A percentile compares a stretch with the other conserved stretches of the same genome.
Conservation (phyloP, 2,888 invertebrate species). For the Selenia dentaria region DNA sequence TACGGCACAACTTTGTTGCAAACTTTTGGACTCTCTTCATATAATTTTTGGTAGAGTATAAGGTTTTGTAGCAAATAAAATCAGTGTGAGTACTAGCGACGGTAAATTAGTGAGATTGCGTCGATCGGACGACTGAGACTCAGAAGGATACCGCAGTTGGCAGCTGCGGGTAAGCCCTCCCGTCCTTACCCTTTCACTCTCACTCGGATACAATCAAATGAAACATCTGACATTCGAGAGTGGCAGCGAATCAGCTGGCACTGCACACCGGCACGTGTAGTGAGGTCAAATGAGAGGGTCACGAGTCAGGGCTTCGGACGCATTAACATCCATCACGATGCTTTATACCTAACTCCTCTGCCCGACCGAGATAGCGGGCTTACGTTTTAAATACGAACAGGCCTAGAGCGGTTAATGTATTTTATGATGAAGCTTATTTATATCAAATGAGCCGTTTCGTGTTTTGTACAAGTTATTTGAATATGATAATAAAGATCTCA, state of each 20-base stretch:
- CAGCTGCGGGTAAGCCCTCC: too few species aligned
- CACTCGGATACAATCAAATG: too few species aligned
- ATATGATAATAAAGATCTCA: too few species aligned
- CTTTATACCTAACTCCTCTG: conserved; percentile 7
- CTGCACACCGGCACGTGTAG: background rate
- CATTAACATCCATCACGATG: conserved; percentile 11
- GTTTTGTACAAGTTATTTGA: too few species aligned
- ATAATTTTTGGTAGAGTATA: too few species aligned
- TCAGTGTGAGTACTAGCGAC: too few species aligned
- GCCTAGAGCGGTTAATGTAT: background rate
- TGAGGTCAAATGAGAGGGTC: conserved; percentile 7
- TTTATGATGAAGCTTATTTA: background rate
- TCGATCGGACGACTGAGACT: too few species aligned
- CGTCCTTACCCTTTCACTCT: too few species aligned
- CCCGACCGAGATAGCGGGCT: conserved; percentile 6
- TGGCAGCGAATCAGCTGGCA: background rate
- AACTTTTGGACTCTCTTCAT: background rate
- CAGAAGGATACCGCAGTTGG: too few species aligned
- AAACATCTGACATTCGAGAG: background rate
- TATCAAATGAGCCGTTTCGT: background rate
- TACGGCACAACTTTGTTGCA: background rate
- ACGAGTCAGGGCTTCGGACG: background rate
- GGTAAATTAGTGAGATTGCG: too few species aligned
- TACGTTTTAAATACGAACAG: conserved; percentile 1
- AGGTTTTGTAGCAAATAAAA: too few species aligned